Evolutionary conservation across 2,888 invertebrate genomes (phyloP).

Genomic region (Microchrysa polita): DNA sequence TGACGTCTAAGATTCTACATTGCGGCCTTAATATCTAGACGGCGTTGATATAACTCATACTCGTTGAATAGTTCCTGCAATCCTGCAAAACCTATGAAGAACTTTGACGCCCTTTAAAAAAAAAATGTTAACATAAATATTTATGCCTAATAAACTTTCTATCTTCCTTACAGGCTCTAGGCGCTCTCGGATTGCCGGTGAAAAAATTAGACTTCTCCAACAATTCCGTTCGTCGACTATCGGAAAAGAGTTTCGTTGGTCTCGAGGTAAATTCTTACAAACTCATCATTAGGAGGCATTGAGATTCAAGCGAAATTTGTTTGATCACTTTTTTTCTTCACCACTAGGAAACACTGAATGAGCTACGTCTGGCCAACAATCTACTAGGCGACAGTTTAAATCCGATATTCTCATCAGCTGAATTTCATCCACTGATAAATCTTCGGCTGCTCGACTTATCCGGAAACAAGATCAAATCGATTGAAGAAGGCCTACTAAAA

Average conservation of each 20-base stretch:
- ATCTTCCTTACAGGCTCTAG: slow-evolving; percentile 66
- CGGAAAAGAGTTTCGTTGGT: slow-evolving; percentile 77
- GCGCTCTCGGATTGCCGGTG: slow-evolving; percentile 76
- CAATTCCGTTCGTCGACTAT: slow-evolving; percentile 81
- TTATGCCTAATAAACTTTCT: no score
- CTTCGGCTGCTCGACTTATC: slow-evolving; percentile 80
- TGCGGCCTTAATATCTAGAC: no score
- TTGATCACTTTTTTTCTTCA: slow-evolving; percentile 5
- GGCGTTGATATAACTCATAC: no score
- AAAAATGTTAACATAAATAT: no score
- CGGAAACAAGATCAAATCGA: slow-evolving; percentile 80
- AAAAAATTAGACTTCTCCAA: slow-evolving; percentile 83
- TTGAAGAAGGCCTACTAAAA: slow-evolving; percentile 87
- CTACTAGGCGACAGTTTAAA: slow-evolving; percentile 89
- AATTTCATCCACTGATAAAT: slow-evolving; percentile 79
- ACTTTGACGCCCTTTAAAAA: no score
- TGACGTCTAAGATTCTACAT: no score
- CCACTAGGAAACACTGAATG: slow-evolving; percentile 70
- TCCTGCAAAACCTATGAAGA: no score
- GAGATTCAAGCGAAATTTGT: no score
- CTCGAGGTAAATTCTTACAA: slow-evolving; percentile 64
- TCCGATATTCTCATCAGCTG: slow-evolving; percentile 88
- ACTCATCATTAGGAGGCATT: no score
- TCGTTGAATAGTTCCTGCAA: no score
- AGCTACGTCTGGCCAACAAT: slow-evolving; percentile 79